Percentiles rank a stretch among this genome's conserved stretches.
Evolutionary conservation across 2,888 invertebrate species (phyloP).

Genomic region (Andrena flavipes): DNA sequence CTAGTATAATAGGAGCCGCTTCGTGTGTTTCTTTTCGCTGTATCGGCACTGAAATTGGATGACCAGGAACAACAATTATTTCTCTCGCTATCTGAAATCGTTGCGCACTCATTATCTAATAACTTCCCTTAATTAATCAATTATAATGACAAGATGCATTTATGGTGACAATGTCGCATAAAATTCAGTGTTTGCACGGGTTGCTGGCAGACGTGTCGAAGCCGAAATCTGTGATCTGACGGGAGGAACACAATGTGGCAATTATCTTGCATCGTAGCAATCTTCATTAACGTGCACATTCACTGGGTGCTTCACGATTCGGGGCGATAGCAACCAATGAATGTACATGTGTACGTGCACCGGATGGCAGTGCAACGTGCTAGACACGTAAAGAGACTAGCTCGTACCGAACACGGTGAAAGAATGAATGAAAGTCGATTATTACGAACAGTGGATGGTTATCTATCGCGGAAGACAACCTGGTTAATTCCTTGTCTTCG

Average conservation of each 20-base stretch:
- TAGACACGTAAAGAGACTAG: slow-evolving; percentile 30
- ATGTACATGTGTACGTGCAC: slow-evolving; percentile 21
- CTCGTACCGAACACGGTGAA: slow-evolving; percentile 55
- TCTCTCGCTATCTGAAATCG: not conserved
- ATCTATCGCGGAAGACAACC: slow-evolving; percentile 59
- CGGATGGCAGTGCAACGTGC: slow-evolving; percentile 28
- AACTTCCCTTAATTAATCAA: not conserved
- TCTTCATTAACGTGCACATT: slow-evolving; percentile 4
- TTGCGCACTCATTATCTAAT: not conserved
- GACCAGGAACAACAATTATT: not conserved
- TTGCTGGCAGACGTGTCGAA: not conserved
- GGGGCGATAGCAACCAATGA: slow-evolving; percentile 33
- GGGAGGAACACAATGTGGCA: not conserved
- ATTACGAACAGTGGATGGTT: slow-evolving; percentile 59
- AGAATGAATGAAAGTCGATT: slow-evolving; percentile 67
- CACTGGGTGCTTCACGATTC: slow-evolving; percentile 17
- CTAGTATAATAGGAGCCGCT: not conserved
- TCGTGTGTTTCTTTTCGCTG: not conserved
- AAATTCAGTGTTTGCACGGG: not conserved
- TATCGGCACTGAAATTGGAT: not conserved
- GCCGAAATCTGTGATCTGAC: not conserved
- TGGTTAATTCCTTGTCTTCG: slow-evolving; percentile 19
- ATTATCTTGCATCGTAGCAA: slow-evolving; percentile 16
- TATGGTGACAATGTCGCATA: not conserved
- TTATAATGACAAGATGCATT: not conserved